Percentiles rank a stretch among this genome's conserved stretches.
Conservation (phyloP, 2,113 vertebrate genomes). For the Daubentonia madagascariensis region DNA sequence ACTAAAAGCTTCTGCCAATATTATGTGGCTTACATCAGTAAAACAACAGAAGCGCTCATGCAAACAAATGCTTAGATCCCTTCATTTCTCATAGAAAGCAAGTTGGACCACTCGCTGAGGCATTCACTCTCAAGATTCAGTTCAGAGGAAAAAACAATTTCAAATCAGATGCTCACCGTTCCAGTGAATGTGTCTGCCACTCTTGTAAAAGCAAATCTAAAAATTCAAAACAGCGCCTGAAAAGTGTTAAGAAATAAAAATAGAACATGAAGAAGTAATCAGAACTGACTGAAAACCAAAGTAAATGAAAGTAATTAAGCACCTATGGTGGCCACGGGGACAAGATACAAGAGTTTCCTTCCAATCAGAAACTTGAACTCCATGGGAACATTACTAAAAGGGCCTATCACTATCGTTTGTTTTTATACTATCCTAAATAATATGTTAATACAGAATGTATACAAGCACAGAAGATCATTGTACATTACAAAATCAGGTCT, state of each 20-base stretch:
- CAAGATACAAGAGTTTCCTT: neutral
- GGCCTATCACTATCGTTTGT: neutral
- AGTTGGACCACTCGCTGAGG: neutral
- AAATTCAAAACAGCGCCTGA: slow-evolving; percentile 97
- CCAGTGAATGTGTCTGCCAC: slow-evolving; percentile 96
- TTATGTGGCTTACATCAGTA: neutral
- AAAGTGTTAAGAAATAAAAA: slow-evolving; percentile 52
- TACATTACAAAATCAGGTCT: neutral
- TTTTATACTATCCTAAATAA: neutral
- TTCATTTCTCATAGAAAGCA: neutral
- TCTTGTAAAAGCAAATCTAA: slow-evolving; percentile 96
- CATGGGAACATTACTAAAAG: neutral
- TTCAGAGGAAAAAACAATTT: neutral
- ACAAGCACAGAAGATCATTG: neutral
- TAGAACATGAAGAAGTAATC: neutral
- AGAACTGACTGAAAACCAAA: slow-evolving; percentile 1
- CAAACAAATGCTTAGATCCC: neutral
- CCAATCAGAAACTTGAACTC: neutral
- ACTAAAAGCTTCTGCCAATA: neutral
- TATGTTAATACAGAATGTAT: neutral
- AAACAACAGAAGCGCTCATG: neutral
- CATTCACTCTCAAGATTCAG: neutral
- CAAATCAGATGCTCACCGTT: slow-evolving; percentile 88
- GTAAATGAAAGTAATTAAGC: neutral
- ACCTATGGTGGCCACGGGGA: neutral